These are phyloP conservation scores for Nasonia giraulti DNA, from an alignment of 1,140 invertebrate species.

Conservation along the genomic window DNA sequence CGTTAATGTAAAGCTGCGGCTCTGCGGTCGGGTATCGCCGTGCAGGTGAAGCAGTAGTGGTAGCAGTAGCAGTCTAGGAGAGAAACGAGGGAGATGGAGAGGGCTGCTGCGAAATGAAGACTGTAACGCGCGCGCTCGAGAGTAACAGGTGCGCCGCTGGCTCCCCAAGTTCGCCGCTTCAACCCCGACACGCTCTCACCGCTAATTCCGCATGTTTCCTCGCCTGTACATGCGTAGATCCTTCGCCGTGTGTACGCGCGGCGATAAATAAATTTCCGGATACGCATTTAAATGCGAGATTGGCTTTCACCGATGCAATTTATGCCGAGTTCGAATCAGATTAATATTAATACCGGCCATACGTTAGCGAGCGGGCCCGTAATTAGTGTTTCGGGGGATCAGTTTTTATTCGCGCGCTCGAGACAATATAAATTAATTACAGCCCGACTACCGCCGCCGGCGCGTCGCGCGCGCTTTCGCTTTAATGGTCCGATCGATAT, in stretches of 20 bases:
- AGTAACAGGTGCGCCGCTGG: constrained; percentile 63
- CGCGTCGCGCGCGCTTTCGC: background rate
- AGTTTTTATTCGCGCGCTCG: background rate
- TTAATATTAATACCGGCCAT: constrained; percentile 21
- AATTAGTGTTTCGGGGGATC: constrained; percentile 2
- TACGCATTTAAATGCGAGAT: background rate
- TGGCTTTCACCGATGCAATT: constrained; percentile 14
- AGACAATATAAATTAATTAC: constrained; percentile 27
- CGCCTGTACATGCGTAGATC: background rate
- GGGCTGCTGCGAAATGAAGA: constrained; percentile 24
- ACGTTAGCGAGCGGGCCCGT: constrained; percentile 14
- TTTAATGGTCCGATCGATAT: constrained; percentile 25
- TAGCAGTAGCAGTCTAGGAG: constrained; percentile 34
- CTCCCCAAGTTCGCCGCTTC: background rate
- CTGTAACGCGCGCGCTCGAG: background rate
- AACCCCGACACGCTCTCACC: background rate
- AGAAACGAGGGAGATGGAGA: constrained; percentile 11
- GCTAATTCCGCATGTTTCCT: constrained; percentile 45
- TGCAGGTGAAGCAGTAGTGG: constrained; percentile 41
- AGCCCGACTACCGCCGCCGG: too few relatives aligned
- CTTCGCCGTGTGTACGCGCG: background rate
- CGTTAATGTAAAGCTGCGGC: constrained; percentile 61
- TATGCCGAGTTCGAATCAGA: constrained; percentile 13
- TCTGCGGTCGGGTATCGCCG: constrained; percentile 26
- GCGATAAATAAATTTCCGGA: constrained; percentile 9